A percentile compares a stretch with the other conserved stretches of the same genome.
phyloP scores from a whole-genome alignment of 2,113 vertebrate genomes.

The Poeciliopsis retropinna region DNA sequence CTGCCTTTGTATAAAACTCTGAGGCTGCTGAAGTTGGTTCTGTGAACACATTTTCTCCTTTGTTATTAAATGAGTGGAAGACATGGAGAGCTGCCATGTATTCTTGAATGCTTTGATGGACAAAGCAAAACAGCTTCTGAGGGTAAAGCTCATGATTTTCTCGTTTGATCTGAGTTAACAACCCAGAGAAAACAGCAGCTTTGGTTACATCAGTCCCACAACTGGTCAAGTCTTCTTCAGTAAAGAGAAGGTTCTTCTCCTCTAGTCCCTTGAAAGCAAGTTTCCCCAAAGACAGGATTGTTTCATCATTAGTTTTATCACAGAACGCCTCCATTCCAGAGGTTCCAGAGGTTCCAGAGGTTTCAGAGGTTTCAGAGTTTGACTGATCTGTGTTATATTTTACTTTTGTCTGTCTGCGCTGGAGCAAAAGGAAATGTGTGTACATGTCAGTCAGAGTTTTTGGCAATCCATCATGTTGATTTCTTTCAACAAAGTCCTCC shows the following conservation, averaged over 20 bases:
- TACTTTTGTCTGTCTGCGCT: slow-evolving; percentile 46
- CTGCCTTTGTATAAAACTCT: slow-evolving; percentile 17
- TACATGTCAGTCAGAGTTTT: slow-evolving; percentile 54
- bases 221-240: rapidly evolving
- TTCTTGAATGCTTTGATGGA: slow-evolving; percentile 40
- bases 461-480: slow-evolving; percentile 20
- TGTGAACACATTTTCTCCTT: slow-evolving; percentile 35
- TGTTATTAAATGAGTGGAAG: neutral
- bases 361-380: too few relatives aligned
- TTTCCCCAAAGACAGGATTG: slow-evolving; percentile 24
- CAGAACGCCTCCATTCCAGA: too few relatives aligned
- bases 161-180: slow-evolving; percentile 42
- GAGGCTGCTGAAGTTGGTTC: rapidly evolving
- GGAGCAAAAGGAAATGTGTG: slow-evolving; percentile 38
- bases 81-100: slow-evolving; percentile 53
- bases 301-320: slow-evolving; percentile 20
- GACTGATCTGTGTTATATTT: slow-evolving; percentile 30
- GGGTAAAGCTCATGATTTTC: rapidly evolving
- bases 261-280: slow-evolving; percentile 43
- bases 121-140: slow-evolving; percentile 26
- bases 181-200: slow-evolving; percentile 46
- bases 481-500: slow-evolving; percentile 6
- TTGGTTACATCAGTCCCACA: slow-evolving; percentile 1
- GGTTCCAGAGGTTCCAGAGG: too few relatives aligned
- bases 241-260: slow-evolving; percentile 17